Evolutionary conservation across 2,888 invertebrate genomes (phyloP).

Genomic region (Amiota mariae): DNA sequence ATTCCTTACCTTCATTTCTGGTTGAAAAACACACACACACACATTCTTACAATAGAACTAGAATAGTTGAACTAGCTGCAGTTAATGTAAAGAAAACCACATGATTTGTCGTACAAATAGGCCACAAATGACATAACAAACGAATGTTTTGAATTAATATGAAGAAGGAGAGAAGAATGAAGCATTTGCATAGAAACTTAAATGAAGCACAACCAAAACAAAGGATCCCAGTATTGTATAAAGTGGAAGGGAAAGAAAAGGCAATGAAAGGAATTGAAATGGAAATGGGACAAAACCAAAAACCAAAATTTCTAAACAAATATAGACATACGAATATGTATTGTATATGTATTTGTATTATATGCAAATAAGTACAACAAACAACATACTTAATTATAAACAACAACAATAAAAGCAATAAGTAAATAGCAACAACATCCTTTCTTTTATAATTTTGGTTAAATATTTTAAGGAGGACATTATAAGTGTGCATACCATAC

Average conservation of each 20-base stretch:
- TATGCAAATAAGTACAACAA: conserved; percentile 17
- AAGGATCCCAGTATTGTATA: too few relatives aligned
- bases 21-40: too few relatives aligned
- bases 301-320: not conserved
- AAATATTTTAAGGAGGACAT: too few relatives aligned
- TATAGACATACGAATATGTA: not conserved
- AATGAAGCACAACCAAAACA: too few relatives aligned
- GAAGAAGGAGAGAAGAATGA: too few relatives aligned
- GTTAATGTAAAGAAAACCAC: conserved; percentile 54
- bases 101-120: conserved; percentile 64
- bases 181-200: too few relatives aligned
- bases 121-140: conserved; percentile 55
- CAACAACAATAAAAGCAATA: not conserved
- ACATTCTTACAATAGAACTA: not conserved
- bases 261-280: not conserved
- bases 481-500: too few relatives aligned
- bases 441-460: not conserved
- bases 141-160: conserved; percentile 12
- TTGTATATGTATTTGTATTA: not conserved
- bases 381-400: conserved; percentile 43
- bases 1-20: too few relatives aligned
- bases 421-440: conserved; percentile 47
- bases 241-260: too few relatives aligned
- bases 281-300: not conserved
- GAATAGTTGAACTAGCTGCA: conserved; percentile 58